phyloP scores from a whole-genome alignment of 2,113 vertebrate species.

The Pampusana beccarii region DNA sequence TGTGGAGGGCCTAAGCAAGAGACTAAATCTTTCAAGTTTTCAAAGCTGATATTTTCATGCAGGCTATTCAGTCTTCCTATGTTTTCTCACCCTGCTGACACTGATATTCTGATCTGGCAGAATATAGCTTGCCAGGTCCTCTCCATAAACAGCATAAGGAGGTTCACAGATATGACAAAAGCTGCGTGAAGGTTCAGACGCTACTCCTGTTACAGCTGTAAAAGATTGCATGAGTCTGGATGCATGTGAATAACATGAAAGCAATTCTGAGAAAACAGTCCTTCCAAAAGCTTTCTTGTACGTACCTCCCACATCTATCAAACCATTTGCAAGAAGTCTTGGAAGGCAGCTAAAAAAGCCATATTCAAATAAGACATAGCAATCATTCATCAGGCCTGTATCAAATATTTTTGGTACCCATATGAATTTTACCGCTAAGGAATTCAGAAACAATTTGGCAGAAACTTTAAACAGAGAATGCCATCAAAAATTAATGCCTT shows the following conservation, averaged over 20 bases:
- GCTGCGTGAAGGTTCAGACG: neutral
- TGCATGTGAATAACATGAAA: neutral
- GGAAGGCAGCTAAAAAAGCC: neutral
- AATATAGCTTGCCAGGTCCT: neutral
- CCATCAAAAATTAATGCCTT: neutral
- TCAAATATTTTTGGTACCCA: neutral
- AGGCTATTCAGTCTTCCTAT: neutral
- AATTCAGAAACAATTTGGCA: neutral
- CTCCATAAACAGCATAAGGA: neutral
- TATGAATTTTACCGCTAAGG: neutral
- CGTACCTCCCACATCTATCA: neutral
- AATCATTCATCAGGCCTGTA: neutral
- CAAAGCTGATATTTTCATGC: neutral
- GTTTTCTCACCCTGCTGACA: neutral
- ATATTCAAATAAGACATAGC: neutral
- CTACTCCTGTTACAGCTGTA: neutral
- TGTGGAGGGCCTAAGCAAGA: neutral
- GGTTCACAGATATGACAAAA: neutral
- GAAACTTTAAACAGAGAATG: neutral
- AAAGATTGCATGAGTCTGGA: neutral
- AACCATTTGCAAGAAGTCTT: neutral
- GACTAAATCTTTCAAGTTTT: neutral
- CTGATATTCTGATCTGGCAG: neutral
- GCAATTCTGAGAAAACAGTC: neutral
- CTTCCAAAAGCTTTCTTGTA: neutral